phyloP scores from a whole-genome alignment of 2,113 vertebrate species.

The Cynopterus brachyotis region DNA sequence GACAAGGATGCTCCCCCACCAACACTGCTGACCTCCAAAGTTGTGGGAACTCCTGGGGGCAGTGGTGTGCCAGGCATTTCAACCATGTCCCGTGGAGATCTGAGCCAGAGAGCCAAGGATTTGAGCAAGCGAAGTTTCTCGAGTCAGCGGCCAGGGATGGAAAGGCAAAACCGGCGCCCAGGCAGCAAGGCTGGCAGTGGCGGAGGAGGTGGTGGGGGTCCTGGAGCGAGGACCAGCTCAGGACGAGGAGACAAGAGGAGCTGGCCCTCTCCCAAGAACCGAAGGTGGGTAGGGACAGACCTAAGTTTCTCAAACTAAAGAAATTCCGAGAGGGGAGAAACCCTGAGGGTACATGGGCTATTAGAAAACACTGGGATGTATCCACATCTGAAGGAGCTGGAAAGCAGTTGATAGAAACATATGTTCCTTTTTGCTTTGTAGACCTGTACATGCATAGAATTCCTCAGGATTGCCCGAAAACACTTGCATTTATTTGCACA shows the following conservation, averaged over 20 bases:
- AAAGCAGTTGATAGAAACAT: accelerated
- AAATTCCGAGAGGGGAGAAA: too few species aligned
- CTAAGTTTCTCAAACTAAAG: neutral
- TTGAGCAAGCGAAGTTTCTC: slow-evolving; percentile 93
- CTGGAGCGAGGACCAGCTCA: slow-evolving; percentile 71
- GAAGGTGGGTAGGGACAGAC: slow-evolving; percentile 83
- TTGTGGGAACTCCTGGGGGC: slow-evolving; percentile 74
- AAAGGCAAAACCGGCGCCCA: slow-evolving; percentile 92
- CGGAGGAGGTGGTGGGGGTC: slow-evolving; percentile 74
- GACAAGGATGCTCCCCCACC: slow-evolving; percentile 81
- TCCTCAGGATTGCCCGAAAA: neutral
- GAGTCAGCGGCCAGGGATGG: slow-evolving; percentile 94
- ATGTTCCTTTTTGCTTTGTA: accelerated
- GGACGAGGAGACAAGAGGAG: slow-evolving; percentile 86
- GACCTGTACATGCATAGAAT: accelerated
- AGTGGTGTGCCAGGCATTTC: slow-evolving; percentile 60
- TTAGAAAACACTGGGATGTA: accelerated
- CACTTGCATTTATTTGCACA: neutral
- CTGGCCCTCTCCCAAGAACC: slow-evolving; percentile 94
- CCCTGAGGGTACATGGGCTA: neutral
- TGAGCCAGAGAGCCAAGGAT: slow-evolving; percentile 82
- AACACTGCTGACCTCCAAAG: slow-evolving; percentile 64
- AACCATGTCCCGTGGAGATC: slow-evolving; percentile 77
- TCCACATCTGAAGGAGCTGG: accelerated
- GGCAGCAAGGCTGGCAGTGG: slow-evolving; percentile 76